phyloP scores from a whole-genome alignment of 2,888 invertebrate genomes.

The Camponotus fellah region DNA sequence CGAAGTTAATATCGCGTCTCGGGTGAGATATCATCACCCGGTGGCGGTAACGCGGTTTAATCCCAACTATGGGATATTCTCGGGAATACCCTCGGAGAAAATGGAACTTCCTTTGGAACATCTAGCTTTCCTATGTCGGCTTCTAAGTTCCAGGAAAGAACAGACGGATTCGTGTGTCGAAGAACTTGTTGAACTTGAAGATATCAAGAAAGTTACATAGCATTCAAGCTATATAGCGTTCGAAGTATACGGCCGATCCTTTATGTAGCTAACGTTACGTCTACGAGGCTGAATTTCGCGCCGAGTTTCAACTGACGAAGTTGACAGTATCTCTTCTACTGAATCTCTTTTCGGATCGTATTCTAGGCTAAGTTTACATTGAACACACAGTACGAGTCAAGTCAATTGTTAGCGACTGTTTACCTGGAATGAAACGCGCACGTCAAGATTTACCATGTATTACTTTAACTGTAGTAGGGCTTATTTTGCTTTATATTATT shows the following conservation, averaged over 20 bases:
- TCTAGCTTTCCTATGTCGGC: constrained; percentile 7
- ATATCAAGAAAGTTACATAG: constrained; percentile 38
- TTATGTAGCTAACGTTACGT: constrained; percentile 18
- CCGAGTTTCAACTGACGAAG: constrained; percentile 29
- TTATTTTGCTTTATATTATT: background rate
- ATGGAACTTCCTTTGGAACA: constrained; percentile 7
- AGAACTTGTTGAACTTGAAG: constrained; percentile 45
- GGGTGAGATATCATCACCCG: background rate
- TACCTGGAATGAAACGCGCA: constrained; percentile 2
- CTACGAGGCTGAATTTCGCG: constrained; percentile 6
- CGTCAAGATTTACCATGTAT: background rate
- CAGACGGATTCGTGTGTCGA: constrained; percentile 22
- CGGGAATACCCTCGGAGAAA: constrained; percentile 1
- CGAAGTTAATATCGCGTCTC: constrained; percentile 50
- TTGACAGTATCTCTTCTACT: constrained; percentile 34
- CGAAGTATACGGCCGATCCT: constrained; percentile 12
- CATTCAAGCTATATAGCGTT: constrained; percentile 17
- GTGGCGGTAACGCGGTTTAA: background rate
- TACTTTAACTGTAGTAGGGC: background rate
- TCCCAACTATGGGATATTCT: constrained; percentile 5
- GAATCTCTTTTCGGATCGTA: constrained; percentile 25
- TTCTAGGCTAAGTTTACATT: background rate
- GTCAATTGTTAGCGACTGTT: constrained; percentile 24
- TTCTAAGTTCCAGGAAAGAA: background rate
- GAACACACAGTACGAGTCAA: constrained; percentile 2